Conservation (phyloP, 2,888 invertebrate genomes). For the Cordilura impudica region DNA sequence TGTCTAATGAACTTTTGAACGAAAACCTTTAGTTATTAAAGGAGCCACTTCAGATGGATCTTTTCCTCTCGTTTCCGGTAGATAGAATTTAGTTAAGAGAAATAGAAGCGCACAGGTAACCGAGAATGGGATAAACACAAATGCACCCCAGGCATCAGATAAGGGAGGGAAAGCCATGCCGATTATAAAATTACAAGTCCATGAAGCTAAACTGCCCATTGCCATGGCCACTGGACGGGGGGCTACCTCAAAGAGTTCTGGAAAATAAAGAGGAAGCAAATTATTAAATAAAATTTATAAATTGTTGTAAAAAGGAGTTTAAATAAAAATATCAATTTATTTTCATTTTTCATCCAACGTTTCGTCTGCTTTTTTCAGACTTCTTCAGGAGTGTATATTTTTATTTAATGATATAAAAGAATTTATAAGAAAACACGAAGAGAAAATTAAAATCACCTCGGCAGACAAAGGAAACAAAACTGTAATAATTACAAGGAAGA, state of each 20-base stretch:
- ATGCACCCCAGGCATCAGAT: constrained; percentile 82
- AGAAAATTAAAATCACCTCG: no score
- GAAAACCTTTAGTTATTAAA: constrained; percentile 82
- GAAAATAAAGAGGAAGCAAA: constrained; percentile 67
- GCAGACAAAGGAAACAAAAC: no score
- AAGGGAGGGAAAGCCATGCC: constrained; percentile 87
- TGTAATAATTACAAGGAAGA: no score
- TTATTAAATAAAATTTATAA: no score
- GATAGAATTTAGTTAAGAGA: constrained; percentile 80
- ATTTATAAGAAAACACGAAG: no score
- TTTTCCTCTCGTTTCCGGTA: constrained; percentile 87
- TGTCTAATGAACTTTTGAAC: constrained; percentile 75
- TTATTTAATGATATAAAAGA: no score
- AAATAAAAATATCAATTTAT: no score
- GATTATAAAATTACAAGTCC: constrained; percentile 92
- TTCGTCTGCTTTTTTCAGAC: no score
- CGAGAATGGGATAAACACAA: constrained; percentile 88
- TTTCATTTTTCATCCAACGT: no score
- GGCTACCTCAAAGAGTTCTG: constrained; percentile 90
- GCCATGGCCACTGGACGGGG: constrained; percentile 92
- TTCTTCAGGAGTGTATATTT: no score
- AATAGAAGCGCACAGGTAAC: constrained; percentile 74
- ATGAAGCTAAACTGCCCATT: constrained; percentile 90
- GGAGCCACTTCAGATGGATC: constrained; percentile 83
- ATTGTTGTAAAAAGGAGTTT: no score